Conservation (phyloP, 2,113 vertebrate genomes). For the Serilophus lunatus region DNA sequence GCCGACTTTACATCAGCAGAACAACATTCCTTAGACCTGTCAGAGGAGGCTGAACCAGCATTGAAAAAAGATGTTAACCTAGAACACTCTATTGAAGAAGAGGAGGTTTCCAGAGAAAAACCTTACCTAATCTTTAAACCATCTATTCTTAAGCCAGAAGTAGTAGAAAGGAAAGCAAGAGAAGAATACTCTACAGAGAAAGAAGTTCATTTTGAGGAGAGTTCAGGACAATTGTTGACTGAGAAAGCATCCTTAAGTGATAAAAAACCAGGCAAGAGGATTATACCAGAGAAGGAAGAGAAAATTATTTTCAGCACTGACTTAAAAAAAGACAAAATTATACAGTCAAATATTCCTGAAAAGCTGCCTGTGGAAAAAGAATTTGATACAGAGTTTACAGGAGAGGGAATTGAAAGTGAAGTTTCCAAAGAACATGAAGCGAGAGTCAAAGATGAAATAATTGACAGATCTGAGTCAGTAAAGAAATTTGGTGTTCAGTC, state of each 20-base stretch:
- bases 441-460: background rate
- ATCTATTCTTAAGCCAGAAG: background rate
- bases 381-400: background rate
- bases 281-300: background rate
- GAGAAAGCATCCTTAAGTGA: background rate
- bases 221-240: conserved; percentile 33
- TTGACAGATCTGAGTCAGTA: background rate
- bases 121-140: background rate
- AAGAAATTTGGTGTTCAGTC: background rate
- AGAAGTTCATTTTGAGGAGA: background rate
- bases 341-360: background rate
- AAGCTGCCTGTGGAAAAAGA: background rate
- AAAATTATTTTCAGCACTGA: background rate
- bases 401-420: background rate
- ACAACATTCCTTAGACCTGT: background rate
- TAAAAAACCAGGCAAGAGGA: background rate
- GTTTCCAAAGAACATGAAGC: background rate
- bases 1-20: background rate
- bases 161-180: background rate
- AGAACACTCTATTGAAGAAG: background rate
- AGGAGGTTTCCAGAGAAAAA: background rate
- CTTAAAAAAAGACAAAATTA: background rate
- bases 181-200: background rate
- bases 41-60: background rate
- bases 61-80: background rate